Percentiles rank a stretch among this genome's conserved stretches.
These are phyloP conservation scores for Nycticorax nycticorax DNA, from an alignment of 2,113 vertebrate genomes.

Conservation along the genomic window DNA sequence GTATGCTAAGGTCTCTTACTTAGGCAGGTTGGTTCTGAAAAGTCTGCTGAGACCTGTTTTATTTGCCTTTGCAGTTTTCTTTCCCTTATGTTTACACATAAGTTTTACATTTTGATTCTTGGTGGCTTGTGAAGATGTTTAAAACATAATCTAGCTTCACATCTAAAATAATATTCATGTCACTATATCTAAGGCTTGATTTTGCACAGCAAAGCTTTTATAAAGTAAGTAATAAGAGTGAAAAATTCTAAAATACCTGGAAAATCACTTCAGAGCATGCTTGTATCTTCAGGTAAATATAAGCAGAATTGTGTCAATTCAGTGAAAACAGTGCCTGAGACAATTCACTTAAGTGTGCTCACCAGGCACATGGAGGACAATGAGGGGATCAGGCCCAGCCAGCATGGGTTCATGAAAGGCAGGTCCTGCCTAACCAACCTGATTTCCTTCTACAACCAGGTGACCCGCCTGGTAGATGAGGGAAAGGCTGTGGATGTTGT, in stretches of 20 bases:
- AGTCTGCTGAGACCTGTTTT: not conserved
- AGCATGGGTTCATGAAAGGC: no score
- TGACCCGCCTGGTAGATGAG: no score
- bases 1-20: not conserved
- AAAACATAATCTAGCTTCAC: not conserved
- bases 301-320: not conserved
- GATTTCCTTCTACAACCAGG: no score
- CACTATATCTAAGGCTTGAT: not conserved
- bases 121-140: not conserved
- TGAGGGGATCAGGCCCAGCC: no score
- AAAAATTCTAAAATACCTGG: not conserved
- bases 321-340: not conserved
- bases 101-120: not conserved
- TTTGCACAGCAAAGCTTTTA: not conserved
- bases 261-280: not conserved
- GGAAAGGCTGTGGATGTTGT: no score
- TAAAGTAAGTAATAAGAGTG: not conserved
- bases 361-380: no score
- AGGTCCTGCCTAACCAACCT: no score
- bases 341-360: no score
- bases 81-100: not conserved
- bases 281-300: not conserved
- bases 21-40: not conserved
- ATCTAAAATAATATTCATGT: not conserved
- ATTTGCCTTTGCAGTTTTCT: not conserved